Conservation (phyloP, 2,113 vertebrate species). For the Amblyopsis rosae region DNA sequence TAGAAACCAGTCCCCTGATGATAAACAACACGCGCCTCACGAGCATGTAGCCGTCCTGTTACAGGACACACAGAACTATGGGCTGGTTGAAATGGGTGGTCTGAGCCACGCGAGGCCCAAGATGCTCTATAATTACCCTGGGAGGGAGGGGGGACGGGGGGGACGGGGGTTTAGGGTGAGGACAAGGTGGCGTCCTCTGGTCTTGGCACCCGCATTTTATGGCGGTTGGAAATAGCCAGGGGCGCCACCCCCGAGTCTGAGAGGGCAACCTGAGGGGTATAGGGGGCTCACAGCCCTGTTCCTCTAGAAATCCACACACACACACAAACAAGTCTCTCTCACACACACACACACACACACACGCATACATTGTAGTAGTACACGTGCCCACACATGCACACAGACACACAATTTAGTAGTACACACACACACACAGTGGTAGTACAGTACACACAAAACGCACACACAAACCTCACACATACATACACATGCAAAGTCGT, state of each 20-base stretch:
- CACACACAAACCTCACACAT: no score
- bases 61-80: neutral
- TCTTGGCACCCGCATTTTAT: constrained; percentile 73
- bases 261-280: constrained; percentile 38
- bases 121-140: constrained; percentile 75
- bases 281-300: constrained; percentile 38
- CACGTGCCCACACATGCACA: no score
- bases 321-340: no score
- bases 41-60: constrained; percentile 35
- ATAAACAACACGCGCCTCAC: constrained; percentile 54
- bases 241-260: constrained; percentile 40
- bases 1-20: constrained; percentile 44
- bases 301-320: neutral
- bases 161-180: constrained; percentile 42
- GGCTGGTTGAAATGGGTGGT: constrained; percentile 49
- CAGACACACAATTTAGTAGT: no score
- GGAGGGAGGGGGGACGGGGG: neutral
- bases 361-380: no score
- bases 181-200: constrained; percentile 76
- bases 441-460: no score
- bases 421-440: no score
- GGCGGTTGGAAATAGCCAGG: constrained; percentile 73
- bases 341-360: no score
- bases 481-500: no score
- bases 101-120: constrained; percentile 28